These are phyloP conservation scores for Litoditis marina DNA, from an alignment of 2,888 invertebrate species.

Conservation along the genomic window DNA sequence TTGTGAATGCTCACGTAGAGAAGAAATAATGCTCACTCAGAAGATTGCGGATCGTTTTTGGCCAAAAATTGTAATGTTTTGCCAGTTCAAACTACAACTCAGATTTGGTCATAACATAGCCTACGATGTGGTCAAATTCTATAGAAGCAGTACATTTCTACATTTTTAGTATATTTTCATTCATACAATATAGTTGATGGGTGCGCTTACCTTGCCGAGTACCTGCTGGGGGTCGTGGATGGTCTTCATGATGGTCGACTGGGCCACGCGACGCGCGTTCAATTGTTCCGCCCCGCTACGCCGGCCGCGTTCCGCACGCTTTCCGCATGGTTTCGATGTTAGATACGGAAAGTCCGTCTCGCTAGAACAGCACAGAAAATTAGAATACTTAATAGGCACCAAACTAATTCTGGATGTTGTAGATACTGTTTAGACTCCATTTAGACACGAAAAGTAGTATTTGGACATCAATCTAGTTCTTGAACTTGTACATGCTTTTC, in stretches of 20 bases:
- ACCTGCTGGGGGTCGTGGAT: slow-evolving; percentile 30
- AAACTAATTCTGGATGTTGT: no score
- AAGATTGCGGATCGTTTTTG: no score
- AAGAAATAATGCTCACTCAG: no score
- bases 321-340: slow-evolving; percentile 40
- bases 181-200: neutral
- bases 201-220: slow-evolving; percentile 13
- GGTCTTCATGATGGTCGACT: slow-evolving; percentile 37
- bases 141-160: no score
- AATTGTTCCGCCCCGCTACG: slow-evolving; percentile 29
- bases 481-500: neutral
- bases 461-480: neutral
- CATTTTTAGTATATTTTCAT: neutral
- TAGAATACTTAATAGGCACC: neutral
- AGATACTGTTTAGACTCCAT: no score
- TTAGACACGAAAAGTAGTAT: no score
- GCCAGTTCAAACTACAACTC: no score
- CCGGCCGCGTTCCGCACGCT: slow-evolving; percentile 42
- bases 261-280: slow-evolving; percentile 26
- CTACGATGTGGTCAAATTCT: no score
- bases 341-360: slow-evolving; percentile 49
- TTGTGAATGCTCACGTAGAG: no score
- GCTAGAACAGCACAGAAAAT: slow-evolving; percentile 30
- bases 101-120: no score
- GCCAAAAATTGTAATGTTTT: no score